Percentiles rank a stretch among this genome's conserved stretches.
Conservation (phyloP, 2,113 vertebrate genomes). For the Ancistrus triradiatus region DNA sequence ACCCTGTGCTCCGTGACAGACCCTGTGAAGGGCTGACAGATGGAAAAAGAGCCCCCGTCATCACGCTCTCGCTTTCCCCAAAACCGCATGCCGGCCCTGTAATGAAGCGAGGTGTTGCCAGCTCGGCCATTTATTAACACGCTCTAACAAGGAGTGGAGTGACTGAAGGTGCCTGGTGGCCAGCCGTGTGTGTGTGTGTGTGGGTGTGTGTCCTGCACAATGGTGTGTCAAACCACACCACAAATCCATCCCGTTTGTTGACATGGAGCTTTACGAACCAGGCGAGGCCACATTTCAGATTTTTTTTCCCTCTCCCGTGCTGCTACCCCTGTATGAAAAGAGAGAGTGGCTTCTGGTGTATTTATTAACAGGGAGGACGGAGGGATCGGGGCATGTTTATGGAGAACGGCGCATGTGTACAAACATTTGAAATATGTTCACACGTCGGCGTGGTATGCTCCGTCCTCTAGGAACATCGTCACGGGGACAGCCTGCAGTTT, state of each 20-base stretch:
- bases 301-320: constrained; percentile 34
- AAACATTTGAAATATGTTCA: background rate
- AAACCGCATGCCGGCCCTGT: constrained; percentile 31
- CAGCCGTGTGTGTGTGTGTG: background rate
- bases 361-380: background rate
- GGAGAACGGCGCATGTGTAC: background rate
- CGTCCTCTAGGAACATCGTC: too few species aligned
- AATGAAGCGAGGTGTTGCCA: constrained; percentile 41
- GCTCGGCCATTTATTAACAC: constrained; percentile 45
- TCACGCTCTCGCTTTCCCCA: constrained; percentile 15
- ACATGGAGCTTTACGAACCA: constrained; percentile 44
- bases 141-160: constrained; percentile 42
- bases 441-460: too few species aligned
- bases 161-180: constrained; percentile 37
- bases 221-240: constrained; percentile 41
- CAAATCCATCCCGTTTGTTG: constrained; percentile 46
- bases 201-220: constrained; percentile 26
- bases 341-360: background rate
- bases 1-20: constrained; percentile 15
- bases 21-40: constrained; percentile 12
- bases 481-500: too few species aligned
- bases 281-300: constrained; percentile 39
- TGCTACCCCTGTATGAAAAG: constrained; percentile 19
- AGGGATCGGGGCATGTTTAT: background rate
- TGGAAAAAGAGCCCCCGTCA: constrained; percentile 25